Base-by-base conservation (phyloP, 1,140 invertebrate species). In the Pemphigus obesinymphae region DNA sequence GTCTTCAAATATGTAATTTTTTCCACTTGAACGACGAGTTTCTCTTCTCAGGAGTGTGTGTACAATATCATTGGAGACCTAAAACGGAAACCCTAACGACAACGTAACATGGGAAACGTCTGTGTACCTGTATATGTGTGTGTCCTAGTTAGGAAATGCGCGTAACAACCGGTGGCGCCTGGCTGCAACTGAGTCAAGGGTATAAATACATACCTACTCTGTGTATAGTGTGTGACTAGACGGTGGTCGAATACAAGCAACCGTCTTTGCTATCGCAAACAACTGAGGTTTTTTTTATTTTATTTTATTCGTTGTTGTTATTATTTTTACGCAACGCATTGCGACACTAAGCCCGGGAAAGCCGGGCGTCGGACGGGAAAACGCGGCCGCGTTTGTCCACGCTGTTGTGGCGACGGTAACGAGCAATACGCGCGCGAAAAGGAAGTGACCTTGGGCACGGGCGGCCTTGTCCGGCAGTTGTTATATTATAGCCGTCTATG, bases 81-180 rank as follows among this genome's bases (percentile, higher is more conserved):
- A 37, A 70, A 70, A 70, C 13, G 40, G 68, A 45, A 70, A 70
- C 68, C 40, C 68, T 70, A 45, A 70, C 68, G 11, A 70, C 40
- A 45, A 29, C 15, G 70, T 73, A 31, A 50, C 70, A 31, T 45
- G 40, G 68, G 3, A 73, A 50, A 48, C 50, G 26, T 72, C n/a
- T 68, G 13, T 26, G 6, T 61, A 26, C 34, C 5, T 72, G 63
- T 68, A 4, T 26, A 10, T 61, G 17, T 80, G 37, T 45, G 40
- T 80, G 76, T 55, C 76, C 76, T 63, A 80, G 53, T 80, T 80
- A 80, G 76, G 76, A 80, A 80, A 80, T 45, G 23, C 76, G 53
- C 76, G 76, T 80, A 26, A 80, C 76, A 80, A 61, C 37, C 37
- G n/a, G 53, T 80, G 76, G 76, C 76, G 76, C 76, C 76, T 61